phyloP scores from a whole-genome alignment of 2,888 invertebrate species.

The Nematopogon swammerdamellus region DNA sequence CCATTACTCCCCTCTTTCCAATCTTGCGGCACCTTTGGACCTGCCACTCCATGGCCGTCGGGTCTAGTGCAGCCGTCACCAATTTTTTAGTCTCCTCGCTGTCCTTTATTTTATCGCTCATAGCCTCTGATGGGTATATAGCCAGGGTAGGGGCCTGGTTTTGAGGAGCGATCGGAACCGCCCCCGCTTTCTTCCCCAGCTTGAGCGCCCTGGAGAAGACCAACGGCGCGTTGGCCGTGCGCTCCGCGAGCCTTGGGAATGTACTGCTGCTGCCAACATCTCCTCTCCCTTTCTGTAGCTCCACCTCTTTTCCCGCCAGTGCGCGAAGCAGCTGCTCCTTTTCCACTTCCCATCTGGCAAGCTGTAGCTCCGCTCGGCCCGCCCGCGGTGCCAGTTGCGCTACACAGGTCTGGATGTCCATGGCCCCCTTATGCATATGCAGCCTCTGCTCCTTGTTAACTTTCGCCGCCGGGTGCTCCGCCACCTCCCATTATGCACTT shows the following conservation, averaged over 20 bases:
- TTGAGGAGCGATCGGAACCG: background rate
- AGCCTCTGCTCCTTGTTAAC: background rate
- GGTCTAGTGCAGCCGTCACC: background rate
- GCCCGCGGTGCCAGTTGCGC: background rate
- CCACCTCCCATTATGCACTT: background rate
- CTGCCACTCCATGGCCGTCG: background rate
- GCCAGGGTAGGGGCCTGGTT: background rate
- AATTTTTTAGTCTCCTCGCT: background rate
- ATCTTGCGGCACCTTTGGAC: background rate
- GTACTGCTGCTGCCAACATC: background rate
- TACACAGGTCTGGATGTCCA: background rate
- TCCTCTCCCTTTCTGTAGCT: background rate
- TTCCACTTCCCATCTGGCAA: background rate
- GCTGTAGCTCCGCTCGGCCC: background rate
- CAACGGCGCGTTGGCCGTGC: background rate
- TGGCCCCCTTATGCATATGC: background rate
- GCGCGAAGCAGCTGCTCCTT: background rate
- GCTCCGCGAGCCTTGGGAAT: background rate
- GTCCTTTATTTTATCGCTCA: background rate
- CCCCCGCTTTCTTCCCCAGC: background rate
- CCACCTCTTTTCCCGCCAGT: background rate
- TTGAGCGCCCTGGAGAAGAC: background rate
- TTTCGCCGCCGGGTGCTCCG: background rate
- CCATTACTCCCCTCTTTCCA: background rate
- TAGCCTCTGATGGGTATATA: background rate